Conservation (phyloP, 2,888 invertebrate species). For the Scaeva pyrastri region DNA sequence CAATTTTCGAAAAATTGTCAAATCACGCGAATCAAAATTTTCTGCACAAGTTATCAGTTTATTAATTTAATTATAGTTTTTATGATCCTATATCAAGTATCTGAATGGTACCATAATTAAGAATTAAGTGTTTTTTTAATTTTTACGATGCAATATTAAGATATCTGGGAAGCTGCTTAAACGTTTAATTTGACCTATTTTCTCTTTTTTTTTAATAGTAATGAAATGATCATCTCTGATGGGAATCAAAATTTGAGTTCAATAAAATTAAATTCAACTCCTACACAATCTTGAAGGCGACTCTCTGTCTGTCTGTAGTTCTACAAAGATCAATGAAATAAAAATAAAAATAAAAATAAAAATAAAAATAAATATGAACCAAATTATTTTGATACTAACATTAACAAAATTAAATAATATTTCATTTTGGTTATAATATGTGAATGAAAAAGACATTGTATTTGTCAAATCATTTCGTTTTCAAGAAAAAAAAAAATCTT, state of each 20-base stretch:
- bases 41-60: too few species aligned
- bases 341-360: too few species aligned
- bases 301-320: not conserved
- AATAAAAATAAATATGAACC: not conserved
- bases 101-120: too few species aligned
- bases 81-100: too few species aligned
- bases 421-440: not conserved
- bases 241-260: not conserved
- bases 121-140: not conserved
- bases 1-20: too few species aligned
- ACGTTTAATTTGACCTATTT: not conserved
- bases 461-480: not conserved
- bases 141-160: not conserved
- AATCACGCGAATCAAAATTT: too few species aligned
- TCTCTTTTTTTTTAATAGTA: not conserved
- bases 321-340: not conserved
- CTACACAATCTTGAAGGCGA: constrained; percentile 24
- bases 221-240: not conserved
- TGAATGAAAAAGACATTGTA: not conserved
- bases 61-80: too few species aligned
- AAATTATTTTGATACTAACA: not conserved
- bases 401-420: not conserved
- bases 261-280: not conserved
- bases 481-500: not conserved
- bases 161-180: not conserved